phyloP scores from a whole-genome alignment of 2,797 vertebrate genomes.

The Muscicapa comitata region DNA sequence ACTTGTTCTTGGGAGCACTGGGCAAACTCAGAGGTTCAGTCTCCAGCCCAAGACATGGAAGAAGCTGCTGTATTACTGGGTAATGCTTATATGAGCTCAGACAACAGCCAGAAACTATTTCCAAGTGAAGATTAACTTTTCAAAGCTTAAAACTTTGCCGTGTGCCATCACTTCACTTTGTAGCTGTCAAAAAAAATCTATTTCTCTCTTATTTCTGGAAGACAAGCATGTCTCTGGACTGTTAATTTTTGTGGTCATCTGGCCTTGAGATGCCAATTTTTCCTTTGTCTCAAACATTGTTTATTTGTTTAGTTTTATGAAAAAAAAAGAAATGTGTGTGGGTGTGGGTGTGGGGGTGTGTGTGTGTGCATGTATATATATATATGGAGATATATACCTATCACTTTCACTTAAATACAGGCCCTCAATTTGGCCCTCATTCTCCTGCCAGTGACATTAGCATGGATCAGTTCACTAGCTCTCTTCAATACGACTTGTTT shows the following conservation, averaged over 20 bases:
- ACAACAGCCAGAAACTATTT: neutral
- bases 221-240: neutral
- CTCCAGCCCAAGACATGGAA: neutral
- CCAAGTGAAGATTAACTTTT: neutral
- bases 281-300: neutral
- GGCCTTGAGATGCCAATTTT: neutral
- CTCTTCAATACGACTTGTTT: neutral
- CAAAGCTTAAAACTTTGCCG: neutral
- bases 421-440: neutral
- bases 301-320: neutral
- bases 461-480: neutral
- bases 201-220: neutral
- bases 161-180: neutral
- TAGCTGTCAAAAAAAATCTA: neutral
- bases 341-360: accelerated
- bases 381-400: neutral
- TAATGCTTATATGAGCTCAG: neutral
- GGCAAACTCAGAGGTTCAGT: neutral
- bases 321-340: neutral
- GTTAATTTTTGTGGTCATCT: neutral
- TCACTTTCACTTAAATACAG: neutral
- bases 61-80: neutral
- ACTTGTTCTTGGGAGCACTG: neutral
- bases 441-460: neutral
- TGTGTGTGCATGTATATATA: accelerated